Percentiles rank a stretch among this genome's conserved stretches.
Conservation (phyloP, 2,113 vertebrate genomes). For the Pachyramphus minor region DNA sequence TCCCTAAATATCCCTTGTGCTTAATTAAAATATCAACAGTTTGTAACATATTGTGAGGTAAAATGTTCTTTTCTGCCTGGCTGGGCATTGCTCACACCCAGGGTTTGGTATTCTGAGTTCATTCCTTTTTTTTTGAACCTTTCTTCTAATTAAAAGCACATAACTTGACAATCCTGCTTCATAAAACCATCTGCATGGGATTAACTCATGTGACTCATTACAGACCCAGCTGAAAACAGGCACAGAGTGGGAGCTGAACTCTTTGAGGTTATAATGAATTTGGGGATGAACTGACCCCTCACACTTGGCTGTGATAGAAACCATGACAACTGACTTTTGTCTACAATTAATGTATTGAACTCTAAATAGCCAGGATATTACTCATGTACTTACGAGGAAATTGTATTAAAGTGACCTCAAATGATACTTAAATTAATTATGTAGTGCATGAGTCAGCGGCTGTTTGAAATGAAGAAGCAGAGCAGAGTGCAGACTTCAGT, state of each 20-base stretch:
- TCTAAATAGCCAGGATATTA: constrained; percentile 35
- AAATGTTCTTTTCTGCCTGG: neutral
- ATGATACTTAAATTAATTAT: constrained; percentile 61
- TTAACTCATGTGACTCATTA: constrained; percentile 26
- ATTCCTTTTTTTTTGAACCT: neutral
- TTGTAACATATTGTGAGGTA: neutral
- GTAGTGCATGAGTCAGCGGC: constrained; percentile 52
- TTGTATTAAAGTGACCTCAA: constrained; percentile 49
- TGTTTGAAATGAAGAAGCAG: constrained; percentile 15
- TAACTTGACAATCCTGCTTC: constrained; percentile 1
- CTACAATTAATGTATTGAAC: constrained; percentile 47
- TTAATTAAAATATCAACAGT: constrained; percentile 1
- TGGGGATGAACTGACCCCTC: constrained; percentile 42
- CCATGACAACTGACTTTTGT: constrained; percentile 48
- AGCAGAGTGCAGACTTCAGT: constrained; percentile 8
- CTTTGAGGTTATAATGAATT: constrained; percentile 19
- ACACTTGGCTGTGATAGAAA: constrained; percentile 12
- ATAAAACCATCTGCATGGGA: constrained; percentile 10
- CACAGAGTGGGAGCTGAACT: neutral
- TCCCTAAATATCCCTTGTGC: neutral
- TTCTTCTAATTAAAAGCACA: neutral
- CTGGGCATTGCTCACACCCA: neutral
- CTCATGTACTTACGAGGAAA: constrained; percentile 28
- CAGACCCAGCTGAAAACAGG: neutral
- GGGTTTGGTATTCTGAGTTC: neutral